Conservation (phyloP, 2,113 vertebrate species). For the Eleginops maclovinus region DNA sequence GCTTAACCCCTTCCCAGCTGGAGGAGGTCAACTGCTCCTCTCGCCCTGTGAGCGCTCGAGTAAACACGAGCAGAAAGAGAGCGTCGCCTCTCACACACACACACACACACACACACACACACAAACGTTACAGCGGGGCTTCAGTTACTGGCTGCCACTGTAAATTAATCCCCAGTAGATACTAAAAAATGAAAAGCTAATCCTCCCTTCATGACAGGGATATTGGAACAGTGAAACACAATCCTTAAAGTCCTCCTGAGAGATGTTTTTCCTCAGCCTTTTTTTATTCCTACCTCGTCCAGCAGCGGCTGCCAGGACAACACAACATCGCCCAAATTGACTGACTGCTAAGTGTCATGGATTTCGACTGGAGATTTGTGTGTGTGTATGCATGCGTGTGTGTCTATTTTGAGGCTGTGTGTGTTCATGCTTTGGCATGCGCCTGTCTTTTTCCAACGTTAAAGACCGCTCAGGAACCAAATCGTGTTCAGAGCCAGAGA, state of each 20-base stretch:
- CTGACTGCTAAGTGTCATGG: conserved; percentile 18
- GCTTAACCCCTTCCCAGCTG: conserved; percentile 62
- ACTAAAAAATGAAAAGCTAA: conserved; percentile 65
- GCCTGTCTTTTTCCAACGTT: not conserved
- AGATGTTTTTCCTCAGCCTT: conserved; percentile 46
- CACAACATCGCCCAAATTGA: conserved; percentile 5
- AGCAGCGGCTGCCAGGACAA: conserved; percentile 30
- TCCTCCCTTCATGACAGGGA: conserved; percentile 58
- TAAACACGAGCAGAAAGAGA: conserved; percentile 45
- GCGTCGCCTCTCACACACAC: conserved; percentile 18
- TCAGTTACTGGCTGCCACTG: conserved; percentile 65
- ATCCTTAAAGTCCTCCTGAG: conserved; percentile 58
- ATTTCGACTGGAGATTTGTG: conserved; percentile 31
- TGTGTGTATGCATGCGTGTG: not conserved
- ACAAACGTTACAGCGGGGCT: conserved; percentile 37
- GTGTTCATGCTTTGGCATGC: conserved; percentile 32
- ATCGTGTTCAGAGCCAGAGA: conserved; percentile 2
- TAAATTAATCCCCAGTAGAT: conserved; percentile 71
- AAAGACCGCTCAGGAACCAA: conserved; percentile 26
- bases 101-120: conserved; percentile 31
- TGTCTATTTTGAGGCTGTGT: conserved; percentile 39
- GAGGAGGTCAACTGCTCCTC: conserved; percentile 58
- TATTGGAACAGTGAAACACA: conserved; percentile 55
- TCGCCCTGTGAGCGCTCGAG: conserved; percentile 21
- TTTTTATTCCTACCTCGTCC: conserved; percentile 55